phyloP scores from a whole-genome alignment of 2,888 invertebrate species.

The Tridacna crocea region DNA sequence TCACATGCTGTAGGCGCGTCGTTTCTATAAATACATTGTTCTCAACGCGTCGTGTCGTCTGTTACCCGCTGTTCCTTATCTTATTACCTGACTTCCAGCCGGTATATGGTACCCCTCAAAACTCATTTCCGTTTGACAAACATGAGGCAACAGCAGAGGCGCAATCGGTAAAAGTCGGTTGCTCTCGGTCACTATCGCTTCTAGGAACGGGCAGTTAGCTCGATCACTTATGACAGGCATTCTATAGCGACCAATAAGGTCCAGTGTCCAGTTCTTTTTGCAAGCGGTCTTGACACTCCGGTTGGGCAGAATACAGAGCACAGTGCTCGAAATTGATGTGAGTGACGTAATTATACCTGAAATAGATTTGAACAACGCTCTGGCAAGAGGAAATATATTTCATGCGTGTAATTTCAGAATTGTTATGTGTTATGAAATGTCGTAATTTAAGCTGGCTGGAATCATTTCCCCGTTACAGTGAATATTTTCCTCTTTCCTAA shows the following conservation, averaged over 20 bases:
- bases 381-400: too few relatives aligned
- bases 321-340: neutral
- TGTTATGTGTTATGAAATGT: too few relatives aligned
- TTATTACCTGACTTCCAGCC: neutral
- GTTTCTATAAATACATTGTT: too few relatives aligned
- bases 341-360: neutral
- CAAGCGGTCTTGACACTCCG: slow-evolving; percentile 1
- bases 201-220: neutral
- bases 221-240: neutral
- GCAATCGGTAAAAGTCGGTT: neutral
- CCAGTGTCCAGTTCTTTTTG: neutral
- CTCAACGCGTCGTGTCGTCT: too few relatives aligned
- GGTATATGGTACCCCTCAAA: neutral
- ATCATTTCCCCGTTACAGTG: too few relatives aligned
- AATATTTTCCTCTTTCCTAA: too few relatives aligned
- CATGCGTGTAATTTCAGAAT: too few relatives aligned
- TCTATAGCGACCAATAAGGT: slow-evolving; percentile 1
- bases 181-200: slow-evolving; percentile 1
- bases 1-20: too few relatives aligned
- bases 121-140: neutral
- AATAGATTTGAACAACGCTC: too few relatives aligned
- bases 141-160: neutral
- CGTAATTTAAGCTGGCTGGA: too few relatives aligned
- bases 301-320: neutral
- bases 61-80: too few relatives aligned